A percentile compares a stretch with the other conserved stretches of the same genome.
These are phyloP conservation scores for Zaprionus inermis DNA, from an alignment of 1,140 invertebrate genomes.

Conservation along the genomic window DNA sequence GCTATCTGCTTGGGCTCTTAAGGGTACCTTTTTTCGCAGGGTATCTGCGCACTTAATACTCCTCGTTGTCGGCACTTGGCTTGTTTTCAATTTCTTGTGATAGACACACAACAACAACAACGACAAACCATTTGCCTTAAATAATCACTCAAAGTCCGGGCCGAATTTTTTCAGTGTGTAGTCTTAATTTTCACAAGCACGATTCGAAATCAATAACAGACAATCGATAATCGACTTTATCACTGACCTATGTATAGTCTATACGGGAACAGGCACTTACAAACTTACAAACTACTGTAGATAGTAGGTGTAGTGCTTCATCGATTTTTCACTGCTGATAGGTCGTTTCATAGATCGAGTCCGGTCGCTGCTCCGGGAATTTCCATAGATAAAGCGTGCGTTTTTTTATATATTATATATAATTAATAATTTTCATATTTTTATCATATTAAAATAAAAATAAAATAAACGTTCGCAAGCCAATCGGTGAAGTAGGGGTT, in stretches of 20 bases:
- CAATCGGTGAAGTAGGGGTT: no score
- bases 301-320: no score
- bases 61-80: neutral
- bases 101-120: no score
- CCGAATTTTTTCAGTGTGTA: slow-evolving; percentile 15
- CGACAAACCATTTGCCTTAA: no score
- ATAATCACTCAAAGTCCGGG: slow-evolving; percentile 30
- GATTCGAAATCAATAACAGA: slow-evolving; percentile 31
- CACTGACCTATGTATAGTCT: slow-evolving; percentile 1
- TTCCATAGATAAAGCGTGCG: neutral
- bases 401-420: slow-evolving; percentile 32
- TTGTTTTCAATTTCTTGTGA: neutral
- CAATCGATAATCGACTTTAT: slow-evolving; percentile 28
- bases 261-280: no score
- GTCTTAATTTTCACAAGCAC: slow-evolving; percentile 41
- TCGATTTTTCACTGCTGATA: neutral
- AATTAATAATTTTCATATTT: slow-evolving; percentile 46
- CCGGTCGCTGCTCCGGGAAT: neutral
- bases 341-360: neutral
- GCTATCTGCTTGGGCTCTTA: neutral
- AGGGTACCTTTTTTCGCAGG: neutral
- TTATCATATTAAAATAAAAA: slow-evolving; percentile 73
- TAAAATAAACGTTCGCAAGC: no score
- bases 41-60: neutral
- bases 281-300: neutral